Base-by-base conservation (phyloP, 2,113 vertebrate genomes). In the Bettongia penicillata region DNA sequence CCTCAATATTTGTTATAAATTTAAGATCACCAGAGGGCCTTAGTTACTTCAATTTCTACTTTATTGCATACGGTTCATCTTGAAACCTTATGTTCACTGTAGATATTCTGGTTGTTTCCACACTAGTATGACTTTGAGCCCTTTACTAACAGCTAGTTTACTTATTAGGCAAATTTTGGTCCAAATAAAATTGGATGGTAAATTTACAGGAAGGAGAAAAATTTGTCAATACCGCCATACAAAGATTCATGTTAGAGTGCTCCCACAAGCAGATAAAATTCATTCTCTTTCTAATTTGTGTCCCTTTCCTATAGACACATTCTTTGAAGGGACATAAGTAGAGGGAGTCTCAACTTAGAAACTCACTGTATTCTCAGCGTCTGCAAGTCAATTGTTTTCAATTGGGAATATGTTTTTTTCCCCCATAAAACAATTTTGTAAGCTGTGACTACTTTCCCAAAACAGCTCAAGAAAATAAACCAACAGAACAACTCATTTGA, bases 1-100 rank as follows among this genome's bases (percentile, higher is more conserved):
- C 9, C 96, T 96, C 61, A 94, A 68, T 95, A 91, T 94, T 97
- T 94, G 53, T 95, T 95, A n/a, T 95, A 97, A 97, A 98, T 98
- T 96, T 97, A 96, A 95, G 91, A 96, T 96, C 95, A 93, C 43
- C 77, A 84, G 93, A 91, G 90, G 37, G n/a, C 90, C 92, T 47
- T 68, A 93, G 19, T 97, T 37, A 47, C 91, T 97, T 96, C 0
- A 94, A 94, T 98, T 98, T 97, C 93, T 92, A 48, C 93, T 90
- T 1, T 95, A 6, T 77, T 96, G 37, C 31, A 90, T 95, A 23
- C 9, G 91, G 3, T 94, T 96, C 19, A 97, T 43, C 48, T 95
- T 91, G 61, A 94, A 77, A 89, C 47, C 19, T n/a, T 37, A 47
- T 49, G 19, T 51, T 91, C 25, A 90, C 49, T 68, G 92, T 57